Conservation (phyloP, 2,888 invertebrate species). For the Drosophila borborema region DNA sequence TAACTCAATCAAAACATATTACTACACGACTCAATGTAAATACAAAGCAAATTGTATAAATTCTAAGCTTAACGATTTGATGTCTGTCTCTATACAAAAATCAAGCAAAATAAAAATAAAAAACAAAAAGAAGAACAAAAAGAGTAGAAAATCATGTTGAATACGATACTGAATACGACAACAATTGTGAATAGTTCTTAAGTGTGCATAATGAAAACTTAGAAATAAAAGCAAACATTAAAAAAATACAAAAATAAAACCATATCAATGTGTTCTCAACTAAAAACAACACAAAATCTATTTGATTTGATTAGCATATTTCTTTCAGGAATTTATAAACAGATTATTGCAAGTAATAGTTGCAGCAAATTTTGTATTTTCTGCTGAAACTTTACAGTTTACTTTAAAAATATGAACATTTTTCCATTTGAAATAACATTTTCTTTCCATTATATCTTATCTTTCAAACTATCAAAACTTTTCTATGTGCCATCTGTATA, state of each 20-base stretch:
- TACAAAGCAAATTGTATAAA: slow-evolving; percentile 59
- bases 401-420: not conserved
- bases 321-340: not conserved
- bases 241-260: slow-evolving; percentile 30
- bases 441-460: no score
- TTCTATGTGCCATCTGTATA: not conserved
- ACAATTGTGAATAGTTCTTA: slow-evolving; percentile 75
- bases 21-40: slow-evolving; percentile 52
- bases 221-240: slow-evolving; percentile 62
- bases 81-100: slow-evolving; percentile 52
- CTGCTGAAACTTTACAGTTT: not conserved
- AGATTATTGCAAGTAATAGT: not conserved
- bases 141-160: slow-evolving; percentile 28
- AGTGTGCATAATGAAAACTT: slow-evolving; percentile 73
- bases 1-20: slow-evolving; percentile 48
- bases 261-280: slow-evolving; percentile 20
- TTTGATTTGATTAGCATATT: slow-evolving; percentile 2
- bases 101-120: slow-evolving; percentile 1
- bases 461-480: no score
- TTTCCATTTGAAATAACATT: no score
- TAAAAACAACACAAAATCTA: not conserved
- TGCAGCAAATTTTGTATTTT: no score
- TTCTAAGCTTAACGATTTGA: slow-evolving; percentile 53
- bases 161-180: slow-evolving; percentile 58
- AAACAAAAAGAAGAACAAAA: not conserved